Evolutionary conservation across 2,797 vertebrate genomes (phyloP).

Genomic region (Gallinago nigripennis): DNA sequence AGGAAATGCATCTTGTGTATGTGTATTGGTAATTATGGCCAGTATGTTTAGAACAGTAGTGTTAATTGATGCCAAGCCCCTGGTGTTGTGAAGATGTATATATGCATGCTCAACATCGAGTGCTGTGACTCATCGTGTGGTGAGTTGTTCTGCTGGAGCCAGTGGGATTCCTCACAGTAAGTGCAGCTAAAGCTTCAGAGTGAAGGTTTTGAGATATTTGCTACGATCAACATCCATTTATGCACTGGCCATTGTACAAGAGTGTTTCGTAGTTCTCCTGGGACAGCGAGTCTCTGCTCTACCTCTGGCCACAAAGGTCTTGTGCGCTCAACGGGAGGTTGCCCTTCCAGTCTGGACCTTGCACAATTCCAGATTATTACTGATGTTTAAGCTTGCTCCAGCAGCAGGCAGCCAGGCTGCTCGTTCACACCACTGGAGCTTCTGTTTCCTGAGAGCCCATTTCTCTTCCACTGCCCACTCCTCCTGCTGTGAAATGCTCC

Average conservation of each 20-base stretch:
- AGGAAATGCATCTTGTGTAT: background rate
- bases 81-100: background rate
- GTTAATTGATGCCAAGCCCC: background rate
- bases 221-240: background rate
- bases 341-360: background rate
- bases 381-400: background rate
- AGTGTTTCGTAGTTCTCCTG: background rate
- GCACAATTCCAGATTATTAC: background rate
- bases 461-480: conserved; percentile 8
- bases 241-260: background rate
- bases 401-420: background rate
- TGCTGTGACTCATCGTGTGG: background rate
- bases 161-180: background rate
- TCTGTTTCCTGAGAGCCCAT: background rate
- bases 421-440: background rate
- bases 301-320: background rate
- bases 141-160: background rate
- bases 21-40: background rate
- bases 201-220: background rate
- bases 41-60: background rate
- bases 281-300: background rate
- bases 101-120: background rate
- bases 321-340: background rate
- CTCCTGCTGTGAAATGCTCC: conserved; percentile 62
- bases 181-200: background rate